These are phyloP conservation scores for Kryphioiulus occultus DNA, from an alignment of 2,888 invertebrate species.

Conservation along the genomic window DNA sequence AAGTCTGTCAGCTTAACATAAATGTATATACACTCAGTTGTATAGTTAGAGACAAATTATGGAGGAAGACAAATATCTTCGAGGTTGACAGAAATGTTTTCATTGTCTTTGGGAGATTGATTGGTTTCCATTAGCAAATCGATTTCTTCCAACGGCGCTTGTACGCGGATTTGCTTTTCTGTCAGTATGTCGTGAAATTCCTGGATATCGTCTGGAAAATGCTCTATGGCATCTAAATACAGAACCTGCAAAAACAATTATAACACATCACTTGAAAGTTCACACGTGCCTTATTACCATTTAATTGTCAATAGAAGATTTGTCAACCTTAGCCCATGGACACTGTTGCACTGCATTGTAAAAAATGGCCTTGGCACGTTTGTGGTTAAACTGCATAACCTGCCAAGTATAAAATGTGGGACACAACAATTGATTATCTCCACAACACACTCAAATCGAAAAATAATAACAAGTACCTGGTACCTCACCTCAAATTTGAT, in stretches of 20 bases:
- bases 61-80: not conserved
- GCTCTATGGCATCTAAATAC: slow-evolving; percentile 62
- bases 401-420: slow-evolving; percentile 53
- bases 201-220: slow-evolving; percentile 61
- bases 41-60: not conserved
- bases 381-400: slow-evolving; percentile 57
- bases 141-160: slow-evolving; percentile 64
- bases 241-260: slow-evolving; percentile 57
- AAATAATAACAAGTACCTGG: not conserved
- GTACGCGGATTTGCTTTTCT: slow-evolving; percentile 63
- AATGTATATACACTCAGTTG: too few species aligned
- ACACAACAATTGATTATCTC: not conserved
- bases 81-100: not conserved
- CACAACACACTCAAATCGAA: not conserved
- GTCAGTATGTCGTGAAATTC: slow-evolving; percentile 63
- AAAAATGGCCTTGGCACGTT: slow-evolving; percentile 60
- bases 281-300: not conserved
- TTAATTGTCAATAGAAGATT: slow-evolving; percentile 6
- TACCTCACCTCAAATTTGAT: slow-evolving; percentile 60
- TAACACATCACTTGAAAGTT: not conserved
- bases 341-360: slow-evolving; percentile 63
- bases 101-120: not conserved
- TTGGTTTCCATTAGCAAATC: slow-evolving; percentile 58
- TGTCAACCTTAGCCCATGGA: slow-evolving; percentile 62
- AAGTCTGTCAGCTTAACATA: too few species aligned